phyloP scores from a whole-genome alignment of 2,888 invertebrate genomes.

The Leptopilina syphax region DNA sequence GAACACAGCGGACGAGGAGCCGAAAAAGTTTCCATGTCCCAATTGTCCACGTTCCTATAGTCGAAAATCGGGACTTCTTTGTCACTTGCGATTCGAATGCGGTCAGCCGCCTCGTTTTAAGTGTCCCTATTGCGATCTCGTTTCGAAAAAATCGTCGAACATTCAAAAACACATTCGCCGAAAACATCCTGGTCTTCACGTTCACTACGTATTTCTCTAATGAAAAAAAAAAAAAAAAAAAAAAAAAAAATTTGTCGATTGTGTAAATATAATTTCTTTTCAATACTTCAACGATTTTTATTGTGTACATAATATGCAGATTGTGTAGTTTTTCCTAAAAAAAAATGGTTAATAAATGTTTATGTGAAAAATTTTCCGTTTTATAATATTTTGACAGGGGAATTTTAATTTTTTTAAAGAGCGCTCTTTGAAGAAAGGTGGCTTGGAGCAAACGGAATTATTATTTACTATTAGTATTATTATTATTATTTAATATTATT shows the following conservation, averaged over 20 bases:
- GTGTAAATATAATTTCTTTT: neutral
- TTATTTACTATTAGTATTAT: too few species aligned
- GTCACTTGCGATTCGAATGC: slow-evolving; percentile 66
- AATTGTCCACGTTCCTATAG: slow-evolving; percentile 56
- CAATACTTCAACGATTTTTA: neutral
- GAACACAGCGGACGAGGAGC: neutral
- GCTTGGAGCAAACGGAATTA: too few species aligned
- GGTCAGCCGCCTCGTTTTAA: slow-evolving; percentile 66
- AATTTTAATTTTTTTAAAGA: too few species aligned
- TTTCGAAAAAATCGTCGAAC: slow-evolving; percentile 55
- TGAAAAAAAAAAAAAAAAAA: neutral
- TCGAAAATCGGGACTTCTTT: slow-evolving; percentile 60
- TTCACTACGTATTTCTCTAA: slow-evolving; percentile 20
- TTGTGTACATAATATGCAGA: neutral
- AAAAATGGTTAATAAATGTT: neutral
- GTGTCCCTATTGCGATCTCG: slow-evolving; percentile 62
- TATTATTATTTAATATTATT: too few species aligned
- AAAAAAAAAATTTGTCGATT: neutral
- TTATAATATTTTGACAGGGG: too few species aligned
- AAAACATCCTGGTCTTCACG: slow-evolving; percentile 28
- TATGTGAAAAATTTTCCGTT: too few species aligned
- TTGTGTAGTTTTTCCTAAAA: neutral
- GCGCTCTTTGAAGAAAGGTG: too few species aligned
- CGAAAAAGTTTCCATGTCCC: slow-evolving; percentile 34
- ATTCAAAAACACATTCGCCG: slow-evolving; percentile 59